Evolutionary conservation across 2,797 vertebrate genomes (phyloP).

Genomic region (Poecile montanus): DNA sequence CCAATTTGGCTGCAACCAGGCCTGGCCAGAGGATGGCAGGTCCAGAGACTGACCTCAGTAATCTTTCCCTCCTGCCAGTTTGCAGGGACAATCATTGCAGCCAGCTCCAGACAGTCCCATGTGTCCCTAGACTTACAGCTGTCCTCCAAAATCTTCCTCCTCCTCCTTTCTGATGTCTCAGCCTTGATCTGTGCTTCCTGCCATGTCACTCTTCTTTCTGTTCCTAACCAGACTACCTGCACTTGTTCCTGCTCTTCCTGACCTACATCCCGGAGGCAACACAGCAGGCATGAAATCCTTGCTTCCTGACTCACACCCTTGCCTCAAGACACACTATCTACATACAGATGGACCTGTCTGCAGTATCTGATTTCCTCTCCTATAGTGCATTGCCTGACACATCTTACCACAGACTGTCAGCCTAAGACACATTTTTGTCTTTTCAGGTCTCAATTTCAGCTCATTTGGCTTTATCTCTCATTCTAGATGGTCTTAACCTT

Average conservation of each 20-base stretch:
- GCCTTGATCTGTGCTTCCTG: background rate
- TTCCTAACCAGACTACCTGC: background rate
- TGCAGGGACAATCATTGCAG: background rate
- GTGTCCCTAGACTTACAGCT: background rate
- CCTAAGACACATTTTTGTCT: background rate
- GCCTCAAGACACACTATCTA: background rate
- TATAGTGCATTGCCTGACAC: background rate
- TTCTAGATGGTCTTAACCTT: background rate
- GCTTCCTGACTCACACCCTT: background rate
- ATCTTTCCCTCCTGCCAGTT: background rate
- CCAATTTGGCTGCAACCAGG: background rate
- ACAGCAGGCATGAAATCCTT: background rate
- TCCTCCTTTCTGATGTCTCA: background rate
- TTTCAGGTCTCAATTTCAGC: background rate
- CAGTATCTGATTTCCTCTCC: background rate
- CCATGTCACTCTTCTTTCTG: background rate
- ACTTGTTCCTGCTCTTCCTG: background rate
- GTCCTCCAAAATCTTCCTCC: background rate
- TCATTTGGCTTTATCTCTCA: background rate
- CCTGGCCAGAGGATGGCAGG: background rate
- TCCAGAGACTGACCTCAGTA: background rate
- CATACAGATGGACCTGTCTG: background rate
- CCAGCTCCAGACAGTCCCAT: background rate
- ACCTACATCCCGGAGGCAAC: background rate
- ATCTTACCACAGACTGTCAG: background rate